Percentiles rank a stretch among this genome's conserved stretches.
phyloP scores from a whole-genome alignment of 2,113 vertebrate genomes.

The Hydrochoerus hydrochaeris region DNA sequence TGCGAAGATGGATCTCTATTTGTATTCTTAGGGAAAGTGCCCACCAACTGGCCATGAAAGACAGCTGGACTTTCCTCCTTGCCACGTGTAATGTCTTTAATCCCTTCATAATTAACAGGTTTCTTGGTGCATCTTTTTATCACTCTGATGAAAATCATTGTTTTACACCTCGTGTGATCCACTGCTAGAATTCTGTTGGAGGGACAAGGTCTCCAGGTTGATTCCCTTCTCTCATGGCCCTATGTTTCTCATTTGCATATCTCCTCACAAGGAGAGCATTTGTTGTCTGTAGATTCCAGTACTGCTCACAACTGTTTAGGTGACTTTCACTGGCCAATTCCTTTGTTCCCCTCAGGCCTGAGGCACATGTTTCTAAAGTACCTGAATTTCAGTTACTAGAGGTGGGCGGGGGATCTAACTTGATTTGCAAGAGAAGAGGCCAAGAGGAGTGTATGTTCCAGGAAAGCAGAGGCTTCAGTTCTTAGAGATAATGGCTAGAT shows the following conservation, averaged over 20 bases:
- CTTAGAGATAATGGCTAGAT: neutral
- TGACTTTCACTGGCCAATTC: neutral
- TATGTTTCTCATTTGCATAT: neutral
- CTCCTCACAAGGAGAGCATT: neutral
- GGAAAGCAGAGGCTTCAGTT: neutral
- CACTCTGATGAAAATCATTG: neutral
- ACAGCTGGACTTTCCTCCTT: neutral
- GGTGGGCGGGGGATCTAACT: neutral
- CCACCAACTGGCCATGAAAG: neutral
- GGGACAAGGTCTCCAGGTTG: neutral
- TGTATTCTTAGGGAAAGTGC: neutral
- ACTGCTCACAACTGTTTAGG: neutral
- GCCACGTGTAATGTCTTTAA: neutral
- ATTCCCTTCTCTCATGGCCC: neutral
- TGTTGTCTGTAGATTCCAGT: neutral
- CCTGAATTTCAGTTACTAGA: neutral
- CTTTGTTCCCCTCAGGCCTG: neutral
- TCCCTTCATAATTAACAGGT: neutral
- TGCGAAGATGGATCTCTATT: neutral
- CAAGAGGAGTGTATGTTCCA: neutral
- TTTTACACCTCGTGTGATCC: neutral
- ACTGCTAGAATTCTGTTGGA: neutral
- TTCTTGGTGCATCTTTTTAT: neutral
- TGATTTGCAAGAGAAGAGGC: neutral
- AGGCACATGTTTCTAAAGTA: neutral